Base-by-base conservation (phyloP, 2,797 vertebrate genomes). In the Tapera naevia region DNA sequence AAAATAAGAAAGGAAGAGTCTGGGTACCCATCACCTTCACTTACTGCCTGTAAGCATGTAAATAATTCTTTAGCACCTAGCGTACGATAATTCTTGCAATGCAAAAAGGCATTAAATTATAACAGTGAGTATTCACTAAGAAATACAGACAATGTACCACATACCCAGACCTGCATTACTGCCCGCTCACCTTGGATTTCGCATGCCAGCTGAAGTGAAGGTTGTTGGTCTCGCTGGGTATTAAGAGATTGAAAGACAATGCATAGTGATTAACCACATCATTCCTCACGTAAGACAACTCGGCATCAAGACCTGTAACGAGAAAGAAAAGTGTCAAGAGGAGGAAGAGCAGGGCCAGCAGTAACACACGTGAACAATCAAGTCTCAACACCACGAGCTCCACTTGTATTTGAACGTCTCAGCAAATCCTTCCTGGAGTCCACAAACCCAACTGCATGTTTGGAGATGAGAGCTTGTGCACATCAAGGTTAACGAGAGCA, bases 141-240 rank as follows among this genome's bases (percentile, higher is more conserved):
- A 10, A 64, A 32, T 21, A 50, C 3, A 70, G 41, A 35, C 19
- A 2, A 4, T 2, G 9, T 28, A 16, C 24, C 62, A 11, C 48
- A 61, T 3, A 48, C 6, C 45, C 28, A 10, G 45, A 48, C 16
- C 27, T 56, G 23, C 78, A 80, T 24, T 32, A 28, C 6, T 5
- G 13, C 6, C 53, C 62, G 54, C 95, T 86, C 88, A 99, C 99
- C 98, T 99, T 99, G 88, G 97, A 98, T 97, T 98, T 99, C 7
- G 99, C 98, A 84, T 99, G 98, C 99, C 99, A 99, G 80, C 98
- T 99, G 96, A 99, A 99, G 96, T 99, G 99, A 75, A 99, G 98
- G 93, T 98, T 99, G 98, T 98, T 99, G 96, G 99, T 99, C 96
- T 99, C 99, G 1, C 98, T 99, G 92, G 99, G 99, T 91, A 99